Evolutionary conservation across 2,888 invertebrate species (phyloP), one percentile per base, ranked within the genome.

Genomic region (Ditula angustiorana): DNA sequence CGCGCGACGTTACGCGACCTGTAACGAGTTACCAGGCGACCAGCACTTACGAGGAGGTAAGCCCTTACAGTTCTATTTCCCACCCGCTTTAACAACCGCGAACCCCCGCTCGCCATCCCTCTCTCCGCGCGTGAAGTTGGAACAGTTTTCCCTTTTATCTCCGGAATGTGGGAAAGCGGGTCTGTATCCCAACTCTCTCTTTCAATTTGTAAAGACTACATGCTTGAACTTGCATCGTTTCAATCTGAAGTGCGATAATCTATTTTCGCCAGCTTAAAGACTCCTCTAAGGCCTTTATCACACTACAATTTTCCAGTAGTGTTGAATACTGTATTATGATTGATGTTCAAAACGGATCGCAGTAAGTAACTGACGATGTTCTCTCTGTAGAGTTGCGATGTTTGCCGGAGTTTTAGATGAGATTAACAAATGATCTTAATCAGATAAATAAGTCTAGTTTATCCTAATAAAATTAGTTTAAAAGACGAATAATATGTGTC

Each of bases 151-250:
- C 89, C 92, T 92, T 92, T 92, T 92, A 91, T 85, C 82, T 72
- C 68, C 70, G 92, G 92, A 91, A 92, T 92, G 92, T 89, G 82
- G 89, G 86, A 89, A 90, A 92, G 82, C 87, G 83, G 88, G 89
- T 88, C 88, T 92, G 87, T 87, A 87, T 82, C 82, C 83, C 79
- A 80, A 91, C 92, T 92, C 91, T 92, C 92, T 87, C 91, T 91
- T 92, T 92, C 92, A 82, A 82, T 83, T 78, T 87, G 88, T 90
- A 89, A 90, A 80, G 74, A 81, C 75, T 80, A 78, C 72, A 71
- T 80, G 75, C 57, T 58, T 58, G 63, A 57, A 58, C 50, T 58
- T 58, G 57, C 41, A 24, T 57, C 50, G 50, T 57, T 50, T 41
- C 50, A 30, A 23, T 30, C 33, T 58, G 30, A 41, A 44, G 41